A percentile compares a stretch with the other conserved stretches of the same genome.
These are phyloP conservation scores for Cyphomyrus discorhynchus DNA, from an alignment of 2,113 vertebrate genomes.

Conservation along the genomic window DNA sequence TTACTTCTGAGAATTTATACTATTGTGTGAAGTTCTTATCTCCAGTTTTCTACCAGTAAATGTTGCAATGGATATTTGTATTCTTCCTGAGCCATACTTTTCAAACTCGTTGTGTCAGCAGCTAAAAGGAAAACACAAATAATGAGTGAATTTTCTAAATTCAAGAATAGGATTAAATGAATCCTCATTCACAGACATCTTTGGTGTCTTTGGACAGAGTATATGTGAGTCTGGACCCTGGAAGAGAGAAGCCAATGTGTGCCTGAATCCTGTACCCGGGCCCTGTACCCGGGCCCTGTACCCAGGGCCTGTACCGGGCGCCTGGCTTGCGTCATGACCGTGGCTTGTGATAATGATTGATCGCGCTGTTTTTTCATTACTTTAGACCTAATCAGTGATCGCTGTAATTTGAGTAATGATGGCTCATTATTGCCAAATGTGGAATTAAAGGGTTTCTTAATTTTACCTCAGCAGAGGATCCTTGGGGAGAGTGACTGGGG, in stretches of 20 bases:
- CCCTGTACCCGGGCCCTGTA: background rate
- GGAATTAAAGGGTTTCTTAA: slow-evolving; percentile 88
- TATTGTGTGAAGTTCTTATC: slow-evolving; percentile 49
- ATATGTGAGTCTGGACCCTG: background rate
- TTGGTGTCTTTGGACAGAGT: background rate
- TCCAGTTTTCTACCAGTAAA: slow-evolving; percentile 53
- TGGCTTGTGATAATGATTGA: slow-evolving; percentile 95
- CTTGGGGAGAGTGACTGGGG: slow-evolving; percentile 60
- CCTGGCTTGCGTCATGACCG: slow-evolving; percentile 49
- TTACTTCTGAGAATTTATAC: slow-evolving; percentile 25
- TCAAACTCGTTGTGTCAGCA: slow-evolving; percentile 60
- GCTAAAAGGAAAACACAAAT: slow-evolving; percentile 41
- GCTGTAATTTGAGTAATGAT: slow-evolving; percentile 99
- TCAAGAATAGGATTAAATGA: slow-evolving; percentile 34
- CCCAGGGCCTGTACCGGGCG: too few relatives aligned
- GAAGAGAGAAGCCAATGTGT: background rate
- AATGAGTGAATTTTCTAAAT: slow-evolving; percentile 51
- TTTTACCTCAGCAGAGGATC: slow-evolving; percentile 69
- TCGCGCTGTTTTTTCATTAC: slow-evolving; percentile 98
- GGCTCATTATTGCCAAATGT: slow-evolving; percentile 96
- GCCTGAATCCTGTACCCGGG: background rate
- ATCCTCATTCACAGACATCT: background rate
- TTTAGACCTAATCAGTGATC: slow-evolving; percentile 97
- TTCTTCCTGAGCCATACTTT: slow-evolving; percentile 44
- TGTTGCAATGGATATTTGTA: slow-evolving; percentile 41